Evolutionary conservation across 1,140 invertebrate species (phyloP), one percentile per base, ranked within the genome.

Genomic region (Drosophila watanabei): DNA sequence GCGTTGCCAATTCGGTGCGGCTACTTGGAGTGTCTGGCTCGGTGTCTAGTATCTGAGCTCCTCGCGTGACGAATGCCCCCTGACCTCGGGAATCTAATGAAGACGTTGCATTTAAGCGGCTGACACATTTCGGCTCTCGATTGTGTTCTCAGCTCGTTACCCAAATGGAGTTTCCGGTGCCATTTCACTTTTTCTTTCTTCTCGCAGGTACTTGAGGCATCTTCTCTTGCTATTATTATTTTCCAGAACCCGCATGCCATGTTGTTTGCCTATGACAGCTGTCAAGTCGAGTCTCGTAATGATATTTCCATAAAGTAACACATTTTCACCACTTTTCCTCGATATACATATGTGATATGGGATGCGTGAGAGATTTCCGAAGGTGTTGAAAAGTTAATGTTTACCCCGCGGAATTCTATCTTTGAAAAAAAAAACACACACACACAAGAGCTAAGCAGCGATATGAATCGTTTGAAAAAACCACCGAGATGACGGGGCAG

Each of bases 81-180:
- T 79, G 64, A 62, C 75, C 64, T 20, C 18, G 32, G 39, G 9
- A 28, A 51, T 10, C 20, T 43, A 73, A 83, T 48, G 49, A 65
- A 84, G 72, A 71, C 51, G 16, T 75, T 54, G 66, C 58, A 72
- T 72, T 75, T 79, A 69, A 37, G 52, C 63, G 59, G 51, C 73
- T 78, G 73, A 60, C 68, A 84, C 56, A 62, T 84, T 73, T 76
- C 28, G 64, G 24, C 35, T 43, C 65, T 80, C 66, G 64, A 82
- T 82, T 87, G 78, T 65, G 46, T 79, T 88, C 78, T 79, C 81
- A 71, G 63, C 86, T 72, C 64, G 80, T 75, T 79, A 79, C 64
- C 78, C 57, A 72, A 85, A 89, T 89, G 70, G 66, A 64, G 70
- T 88, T 89, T 88, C 85, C 85, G 85, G 85, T 72, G 59, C 59